Base-by-base conservation (phyloP, 2,888 invertebrate species). In the Epistrophe grossulariae region DNA sequence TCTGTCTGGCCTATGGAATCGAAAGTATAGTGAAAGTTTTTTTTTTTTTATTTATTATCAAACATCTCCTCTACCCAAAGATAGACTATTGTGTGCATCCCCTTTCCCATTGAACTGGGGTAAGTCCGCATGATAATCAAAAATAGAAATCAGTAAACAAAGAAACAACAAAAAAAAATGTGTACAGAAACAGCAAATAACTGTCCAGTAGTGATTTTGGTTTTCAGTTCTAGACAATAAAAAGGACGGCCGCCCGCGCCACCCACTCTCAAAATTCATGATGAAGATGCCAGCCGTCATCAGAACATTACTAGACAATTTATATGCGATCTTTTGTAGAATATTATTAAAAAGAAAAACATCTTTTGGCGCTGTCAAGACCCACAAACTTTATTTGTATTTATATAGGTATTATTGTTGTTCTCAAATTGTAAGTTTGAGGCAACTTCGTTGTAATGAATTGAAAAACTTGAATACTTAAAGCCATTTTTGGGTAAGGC, bases 271-370 rank as follows among this genome's bases (percentile, higher is more conserved):
- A 43, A 73, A 24, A 11, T 19, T 62, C 74, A 52, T 71, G 59
- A 17, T 43, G 48, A 55, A 59, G 74, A 55, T 24, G 52, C 2
- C 52, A 24, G 38, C 11, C 43, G 43, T 59, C 70, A 66, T 28
- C 45, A 71, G 45, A 52, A 84, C 59, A 55, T 66, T 76, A 79
- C 52, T 19, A 28, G 43, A 80, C 64, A 59, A 84, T 84, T 84
- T 84, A 84, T 84, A 71, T 76, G 59, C 45, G 64, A 64, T 66
- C 57, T 74, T 50, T 79, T 57, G 57, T 43, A 59, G 35, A 76
- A 66, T 76, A 59, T 66, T 79, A 84, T 84, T 79, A 76, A 84
- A n/a, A 79, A 71, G 59, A 50, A 70, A 35, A 64, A 62, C 50
- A 72, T 59, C 10, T 70, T 83, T 77, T 52, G 43, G 43, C 35